phyloP scores from a whole-genome alignment of 2,113 vertebrate genomes.

The Gyps fulvus region DNA sequence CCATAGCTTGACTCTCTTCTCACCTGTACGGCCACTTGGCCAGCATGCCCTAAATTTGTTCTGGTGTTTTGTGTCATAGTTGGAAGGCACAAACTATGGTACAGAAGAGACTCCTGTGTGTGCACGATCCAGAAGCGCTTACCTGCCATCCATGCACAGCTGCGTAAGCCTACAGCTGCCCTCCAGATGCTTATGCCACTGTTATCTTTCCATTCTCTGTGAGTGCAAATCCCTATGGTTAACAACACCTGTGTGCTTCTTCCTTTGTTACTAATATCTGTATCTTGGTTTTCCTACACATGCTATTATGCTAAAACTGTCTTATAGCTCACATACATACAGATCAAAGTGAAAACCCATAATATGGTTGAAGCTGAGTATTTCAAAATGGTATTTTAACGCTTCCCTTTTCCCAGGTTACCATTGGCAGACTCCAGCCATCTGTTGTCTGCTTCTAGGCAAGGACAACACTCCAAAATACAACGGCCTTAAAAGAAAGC shows the following conservation, averaged over 20 bases:
- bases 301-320: neutral
- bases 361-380: neutral
- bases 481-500: neutral
- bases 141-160: neutral
- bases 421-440: conserved; percentile 35
- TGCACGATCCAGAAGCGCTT: neutral
- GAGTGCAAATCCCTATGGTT: neutral
- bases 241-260: neutral
- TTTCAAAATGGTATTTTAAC: neutral
- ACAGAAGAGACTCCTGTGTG: neutral
- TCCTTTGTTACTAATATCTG: neutral
- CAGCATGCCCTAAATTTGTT: neutral
- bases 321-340: neutral
- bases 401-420: conserved; percentile 34
- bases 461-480: neutral
- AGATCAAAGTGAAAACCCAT: neutral
- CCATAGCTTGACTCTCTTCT: neutral
- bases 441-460: conserved; percentile 36
- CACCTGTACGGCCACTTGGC: neutral
- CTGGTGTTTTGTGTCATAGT: neutral
- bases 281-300: neutral
- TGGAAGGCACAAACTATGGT: neutral
- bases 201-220: neutral
- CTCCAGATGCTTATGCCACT: neutral
- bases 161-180: neutral